Percentiles rank a stretch among this genome's conserved stretches.
Evolutionary conservation across 2,797 vertebrate genomes (phyloP).

Genomic region (Malurus splendens): DNA sequence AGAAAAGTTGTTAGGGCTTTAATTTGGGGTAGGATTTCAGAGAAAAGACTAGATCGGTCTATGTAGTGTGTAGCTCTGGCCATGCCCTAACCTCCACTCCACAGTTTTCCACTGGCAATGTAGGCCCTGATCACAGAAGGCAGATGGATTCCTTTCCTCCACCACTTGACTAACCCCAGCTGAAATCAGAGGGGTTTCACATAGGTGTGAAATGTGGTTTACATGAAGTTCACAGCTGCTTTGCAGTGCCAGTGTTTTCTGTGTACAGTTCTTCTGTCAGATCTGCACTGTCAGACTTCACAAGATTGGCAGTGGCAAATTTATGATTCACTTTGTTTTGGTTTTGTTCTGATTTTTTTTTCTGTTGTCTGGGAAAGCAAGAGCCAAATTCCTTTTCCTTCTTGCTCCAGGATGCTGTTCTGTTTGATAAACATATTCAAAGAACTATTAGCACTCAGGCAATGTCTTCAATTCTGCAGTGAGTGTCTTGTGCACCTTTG

Average conservation of each 20-base stretch:
- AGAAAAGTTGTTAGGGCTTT: neutral
- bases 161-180: neutral
- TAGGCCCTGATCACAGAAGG: neutral
- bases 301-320: neutral
- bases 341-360: neutral
- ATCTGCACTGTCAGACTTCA: neutral
- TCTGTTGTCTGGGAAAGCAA: neutral
- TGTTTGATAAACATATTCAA: neutral
- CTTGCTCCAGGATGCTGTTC: neutral
- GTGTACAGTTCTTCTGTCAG: neutral
- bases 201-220: neutral
- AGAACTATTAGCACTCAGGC: neutral
- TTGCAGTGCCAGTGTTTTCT: neutral
- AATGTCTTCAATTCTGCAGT: neutral
- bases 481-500: neutral
- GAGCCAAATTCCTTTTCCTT: neutral
- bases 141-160: neutral
- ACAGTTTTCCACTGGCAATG: neutral
- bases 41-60: neutral
- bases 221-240: neutral
- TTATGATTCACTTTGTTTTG: constrained; percentile 1
- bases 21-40: neutral
- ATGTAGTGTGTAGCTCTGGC: neutral
- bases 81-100: neutral
- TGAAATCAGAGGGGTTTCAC: neutral